These are phyloP conservation scores for Bos javanicus DNA, from an alignment of 2,113 vertebrate genomes.

Conservation along the genomic window DNA sequence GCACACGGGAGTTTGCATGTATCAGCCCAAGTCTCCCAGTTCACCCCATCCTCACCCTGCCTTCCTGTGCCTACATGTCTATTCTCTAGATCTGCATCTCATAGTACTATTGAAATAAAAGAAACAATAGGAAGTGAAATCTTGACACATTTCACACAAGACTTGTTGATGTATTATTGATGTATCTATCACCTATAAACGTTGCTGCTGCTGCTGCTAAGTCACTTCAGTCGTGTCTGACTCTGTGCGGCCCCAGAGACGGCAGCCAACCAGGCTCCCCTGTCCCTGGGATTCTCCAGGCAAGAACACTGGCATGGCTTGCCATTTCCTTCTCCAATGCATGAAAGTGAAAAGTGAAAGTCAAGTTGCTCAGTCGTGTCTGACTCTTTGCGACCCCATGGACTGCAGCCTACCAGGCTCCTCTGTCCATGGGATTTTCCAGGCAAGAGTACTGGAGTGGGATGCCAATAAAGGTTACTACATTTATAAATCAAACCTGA, in stretches of 20 bases:
- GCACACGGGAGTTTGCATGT: not conserved
- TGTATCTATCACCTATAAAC: conserved; percentile 4
- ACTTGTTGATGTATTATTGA: not conserved
- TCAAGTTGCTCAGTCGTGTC: too few species aligned
- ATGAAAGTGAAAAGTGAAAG: too few species aligned
- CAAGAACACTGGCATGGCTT: too few species aligned
- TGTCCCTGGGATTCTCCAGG: too few species aligned
- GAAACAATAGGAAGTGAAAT: not conserved
- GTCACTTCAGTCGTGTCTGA: too few species aligned
- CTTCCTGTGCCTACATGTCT: not conserved
- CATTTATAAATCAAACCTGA: conserved; percentile 33
- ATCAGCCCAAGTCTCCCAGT: not conserved
- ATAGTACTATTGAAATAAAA: not conserved
- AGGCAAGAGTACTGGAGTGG: too few species aligned
- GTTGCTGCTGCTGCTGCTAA: not conserved
- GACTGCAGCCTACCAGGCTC: too few species aligned
- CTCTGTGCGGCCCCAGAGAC: too few species aligned
- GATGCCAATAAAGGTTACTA: not conserved
- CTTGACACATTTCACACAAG: not conserved
- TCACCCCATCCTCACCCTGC: not conserved
- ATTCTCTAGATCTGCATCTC: not conserved
- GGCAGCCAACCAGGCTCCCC: too few species aligned
- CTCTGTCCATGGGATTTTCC: too few species aligned
- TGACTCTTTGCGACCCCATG: too few species aligned
- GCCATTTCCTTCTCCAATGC: too few species aligned